phyloP scores from a whole-genome alignment of 2,888 invertebrate genomes.

The Megamerina dolium region DNA sequence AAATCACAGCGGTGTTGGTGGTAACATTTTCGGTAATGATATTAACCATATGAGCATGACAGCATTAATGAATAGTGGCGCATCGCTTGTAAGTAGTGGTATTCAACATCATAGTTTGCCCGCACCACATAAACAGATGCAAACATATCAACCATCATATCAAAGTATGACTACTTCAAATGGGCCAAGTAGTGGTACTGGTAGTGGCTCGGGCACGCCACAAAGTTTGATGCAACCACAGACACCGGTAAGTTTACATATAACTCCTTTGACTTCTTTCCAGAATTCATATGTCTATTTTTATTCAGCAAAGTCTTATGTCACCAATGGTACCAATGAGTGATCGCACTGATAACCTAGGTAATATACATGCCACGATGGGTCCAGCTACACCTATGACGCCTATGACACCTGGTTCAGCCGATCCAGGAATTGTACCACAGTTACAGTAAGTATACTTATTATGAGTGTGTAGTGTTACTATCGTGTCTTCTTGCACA shows the following conservation, averaged over 20 bases:
- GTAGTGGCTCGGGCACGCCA: slow-evolving; percentile 54
- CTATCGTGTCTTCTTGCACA: too few species aligned
- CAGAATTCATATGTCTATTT: neutral
- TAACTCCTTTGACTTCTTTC: neutral
- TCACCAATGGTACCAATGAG: slow-evolving; percentile 67
- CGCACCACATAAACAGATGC: slow-evolving; percentile 65
- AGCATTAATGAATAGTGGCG: slow-evolving; percentile 51
- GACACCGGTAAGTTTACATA: slow-evolving; percentile 63
- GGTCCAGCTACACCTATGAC: slow-evolving; percentile 70
- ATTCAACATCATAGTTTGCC: slow-evolving; percentile 38
- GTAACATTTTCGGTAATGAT: slow-evolving; percentile 25
- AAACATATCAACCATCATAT: slow-evolving; percentile 70
- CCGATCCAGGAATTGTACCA: slow-evolving; percentile 89
- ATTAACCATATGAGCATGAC: slow-evolving; percentile 54
- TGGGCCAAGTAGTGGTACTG: slow-evolving; percentile 10
- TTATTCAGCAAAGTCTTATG: slow-evolving; percentile 73
- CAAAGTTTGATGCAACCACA: slow-evolving; percentile 85
- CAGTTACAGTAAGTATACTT: slow-evolving; percentile 52
- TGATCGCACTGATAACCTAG: slow-evolving; percentile 39
- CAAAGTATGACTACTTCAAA: slow-evolving; percentile 24
- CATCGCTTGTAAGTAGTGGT: slow-evolving; percentile 12
- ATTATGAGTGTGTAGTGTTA: neutral
- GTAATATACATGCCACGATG: slow-evolving; percentile 55
- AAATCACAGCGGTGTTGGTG: slow-evolving; percentile 9
- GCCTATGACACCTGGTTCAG: slow-evolving; percentile 89